Percentiles rank a stretch among this genome's conserved stretches.
Evolutionary conservation across 2,797 vertebrate genomes (phyloP).

Genomic region (Pipistrellus kuhlii): DNA sequence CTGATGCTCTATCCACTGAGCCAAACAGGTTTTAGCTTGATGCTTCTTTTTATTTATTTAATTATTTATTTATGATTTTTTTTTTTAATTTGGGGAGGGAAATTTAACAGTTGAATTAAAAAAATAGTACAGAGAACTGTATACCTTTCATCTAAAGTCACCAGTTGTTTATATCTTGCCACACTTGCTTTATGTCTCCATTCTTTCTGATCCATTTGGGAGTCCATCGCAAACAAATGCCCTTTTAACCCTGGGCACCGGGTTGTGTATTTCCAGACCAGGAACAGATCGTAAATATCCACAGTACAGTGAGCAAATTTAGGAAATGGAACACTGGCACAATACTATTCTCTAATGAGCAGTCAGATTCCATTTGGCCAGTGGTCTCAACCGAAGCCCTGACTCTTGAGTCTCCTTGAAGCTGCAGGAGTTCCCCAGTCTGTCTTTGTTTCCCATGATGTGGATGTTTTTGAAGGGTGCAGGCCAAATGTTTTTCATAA

Average conservation of each 20-base stretch:
- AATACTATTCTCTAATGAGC: neutral
- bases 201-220: neutral
- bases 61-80: neutral
- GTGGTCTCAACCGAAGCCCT: neutral
- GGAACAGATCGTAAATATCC: neutral
- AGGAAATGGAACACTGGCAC: neutral
- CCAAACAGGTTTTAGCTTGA: too few species aligned
- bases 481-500: neutral
- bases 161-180: neutral
- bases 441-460: neutral
- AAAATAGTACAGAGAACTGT: neutral
- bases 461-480: neutral
- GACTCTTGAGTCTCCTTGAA: neutral
- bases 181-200: neutral
- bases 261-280: conserved; percentile 10
- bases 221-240: neutral
- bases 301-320: neutral
- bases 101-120: neutral
- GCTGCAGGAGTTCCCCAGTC: neutral
- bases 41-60: neutral
- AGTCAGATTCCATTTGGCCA: neutral
- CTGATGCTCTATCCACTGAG: too few species aligned
- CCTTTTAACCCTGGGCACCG: neutral
- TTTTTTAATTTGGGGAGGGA: neutral
- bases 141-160: neutral